A percentile compares a stretch with the other conserved stretches of the same genome.
phyloP scores from a whole-genome alignment of 1,140 invertebrate species.

The Zaprionus davidi region DNA sequence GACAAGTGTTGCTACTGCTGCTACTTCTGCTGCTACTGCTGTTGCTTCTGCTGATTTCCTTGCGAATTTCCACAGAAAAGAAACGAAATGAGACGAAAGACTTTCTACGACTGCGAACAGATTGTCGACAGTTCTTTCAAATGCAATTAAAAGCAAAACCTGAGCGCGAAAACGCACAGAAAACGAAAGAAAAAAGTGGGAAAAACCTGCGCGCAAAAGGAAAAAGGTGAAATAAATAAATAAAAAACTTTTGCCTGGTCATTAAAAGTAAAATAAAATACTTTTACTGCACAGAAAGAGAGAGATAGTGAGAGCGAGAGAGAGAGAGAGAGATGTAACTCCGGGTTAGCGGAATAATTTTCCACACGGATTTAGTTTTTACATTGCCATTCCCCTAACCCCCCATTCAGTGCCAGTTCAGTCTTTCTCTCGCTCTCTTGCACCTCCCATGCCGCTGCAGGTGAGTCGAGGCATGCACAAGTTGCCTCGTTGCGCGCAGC shows the following conservation, averaged over 20 bases:
- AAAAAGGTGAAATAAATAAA: slow-evolving; percentile 23
- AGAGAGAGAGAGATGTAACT: slow-evolving; percentile 9
- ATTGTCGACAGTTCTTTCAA: slow-evolving; percentile 26
- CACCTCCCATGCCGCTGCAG: slow-evolving; percentile 12
- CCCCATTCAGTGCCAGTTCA: not conserved
- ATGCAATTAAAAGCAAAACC: slow-evolving; percentile 60
- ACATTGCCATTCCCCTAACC: not conserved
- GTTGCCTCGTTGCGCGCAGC: slow-evolving; percentile 24
- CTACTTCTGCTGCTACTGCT: slow-evolving; percentile 6
- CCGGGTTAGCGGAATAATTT: slow-evolving; percentile 38
- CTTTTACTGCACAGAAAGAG: slow-evolving; percentile 50
- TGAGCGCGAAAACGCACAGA: slow-evolving; percentile 21
- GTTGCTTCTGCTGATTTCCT: slow-evolving; percentile 37
- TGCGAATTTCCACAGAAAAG: slow-evolving; percentile 63
- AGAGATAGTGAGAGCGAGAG: not conserved
- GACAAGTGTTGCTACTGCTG: slow-evolving; percentile 46
- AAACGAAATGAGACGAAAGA: slow-evolving; percentile 70
- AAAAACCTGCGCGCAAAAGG: slow-evolving; percentile 35
- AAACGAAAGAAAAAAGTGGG: slow-evolving; percentile 19
- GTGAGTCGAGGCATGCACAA: slow-evolving; percentile 26
- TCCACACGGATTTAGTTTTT: slow-evolving; percentile 41
- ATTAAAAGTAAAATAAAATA: slow-evolving; percentile 75
- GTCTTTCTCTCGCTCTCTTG: not conserved
- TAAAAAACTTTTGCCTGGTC: slow-evolving; percentile 48
- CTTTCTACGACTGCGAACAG: slow-evolving; percentile 55